Evolutionary conservation across 2,888 invertebrate species (phyloP).

Genomic region (Hydrotaea diabolus): DNA sequence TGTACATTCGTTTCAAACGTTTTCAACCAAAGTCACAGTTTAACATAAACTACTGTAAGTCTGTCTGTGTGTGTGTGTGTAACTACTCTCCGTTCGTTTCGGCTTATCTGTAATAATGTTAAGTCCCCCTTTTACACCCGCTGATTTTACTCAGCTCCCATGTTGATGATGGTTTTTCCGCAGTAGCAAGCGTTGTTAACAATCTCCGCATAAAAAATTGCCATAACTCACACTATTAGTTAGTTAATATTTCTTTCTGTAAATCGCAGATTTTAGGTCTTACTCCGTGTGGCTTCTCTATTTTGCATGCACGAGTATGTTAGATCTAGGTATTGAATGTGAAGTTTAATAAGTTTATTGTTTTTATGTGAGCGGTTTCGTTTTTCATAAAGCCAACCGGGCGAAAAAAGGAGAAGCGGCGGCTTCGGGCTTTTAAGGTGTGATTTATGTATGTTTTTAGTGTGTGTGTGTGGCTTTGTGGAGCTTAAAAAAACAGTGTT

Average conservation of each 20-base stretch:
- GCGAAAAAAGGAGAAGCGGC: background rate
- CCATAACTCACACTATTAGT: conserved; percentile 49
- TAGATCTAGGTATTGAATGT: background rate
- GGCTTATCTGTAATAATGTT: no score
- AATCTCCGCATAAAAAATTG: conserved; percentile 43
- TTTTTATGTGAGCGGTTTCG: background rate
- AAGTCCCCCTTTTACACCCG: no score
- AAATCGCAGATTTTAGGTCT: no score
- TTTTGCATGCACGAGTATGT: no score
- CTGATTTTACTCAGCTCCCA: no score
- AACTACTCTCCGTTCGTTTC: background rate
- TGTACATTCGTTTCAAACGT: no score
- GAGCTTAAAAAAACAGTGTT: background rate
- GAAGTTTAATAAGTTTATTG: conserved; percentile 3
- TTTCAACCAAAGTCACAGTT: no score
- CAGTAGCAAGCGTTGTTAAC: conserved; percentile 36
- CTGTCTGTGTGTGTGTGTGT: background rate
- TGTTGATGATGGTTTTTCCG: background rate
- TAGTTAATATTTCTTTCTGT: background rate
- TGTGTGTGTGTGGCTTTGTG: background rate
- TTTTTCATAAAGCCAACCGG: no score
- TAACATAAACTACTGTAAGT: background rate
- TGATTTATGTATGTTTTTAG: background rate
- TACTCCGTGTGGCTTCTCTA: no score
- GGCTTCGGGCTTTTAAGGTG: background rate